Evolutionary conservation across 64 coral and sea anemone genomes (phyloP).

Genomic region (Montipora capricornis): DNA sequence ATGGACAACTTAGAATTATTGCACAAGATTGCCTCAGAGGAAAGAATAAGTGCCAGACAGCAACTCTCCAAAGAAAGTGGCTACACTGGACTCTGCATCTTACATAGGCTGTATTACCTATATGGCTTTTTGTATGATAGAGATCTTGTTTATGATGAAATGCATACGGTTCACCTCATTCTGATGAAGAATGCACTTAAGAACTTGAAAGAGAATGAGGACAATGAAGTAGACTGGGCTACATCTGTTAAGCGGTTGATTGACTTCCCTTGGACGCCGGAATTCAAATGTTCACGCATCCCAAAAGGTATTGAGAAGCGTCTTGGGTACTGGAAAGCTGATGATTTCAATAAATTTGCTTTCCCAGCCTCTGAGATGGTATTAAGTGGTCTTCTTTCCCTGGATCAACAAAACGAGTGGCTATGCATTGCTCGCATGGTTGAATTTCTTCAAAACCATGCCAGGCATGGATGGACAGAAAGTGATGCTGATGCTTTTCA

Average conservation of each 20-base stretch:
- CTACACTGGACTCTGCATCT: slow-evolving; percentile 52
- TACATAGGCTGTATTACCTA: slow-evolving; percentile 44
- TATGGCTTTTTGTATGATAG: slow-evolving; percentile 59
- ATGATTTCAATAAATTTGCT: slow-evolving; percentile 61
- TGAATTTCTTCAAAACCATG: slow-evolving; percentile 43
- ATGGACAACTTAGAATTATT: slow-evolving; percentile 32
- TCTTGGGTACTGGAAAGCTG: slow-evolving; percentile 66
- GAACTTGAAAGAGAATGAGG: slow-evolving; percentile 40
- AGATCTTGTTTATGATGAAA: slow-evolving; percentile 46
- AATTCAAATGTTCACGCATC: slow-evolving; percentile 62
- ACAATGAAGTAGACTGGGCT: slow-evolving; percentile 56
- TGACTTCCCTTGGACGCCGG: slow-evolving; percentile 57
- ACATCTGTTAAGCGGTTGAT: slow-evolving; percentile 41
- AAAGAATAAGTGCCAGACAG: slow-evolving; percentile 38
- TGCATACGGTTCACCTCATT: slow-evolving; percentile 57
- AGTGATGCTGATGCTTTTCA: slow-evolving; percentile 58
- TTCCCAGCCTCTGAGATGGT: slow-evolving; percentile 60
- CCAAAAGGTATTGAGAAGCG: slow-evolving; percentile 47
- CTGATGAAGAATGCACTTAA: slow-evolving; percentile 43
- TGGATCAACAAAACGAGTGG: slow-evolving; percentile 58
- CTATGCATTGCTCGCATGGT: slow-evolving; percentile 63
- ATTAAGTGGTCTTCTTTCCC: slow-evolving; percentile 48
- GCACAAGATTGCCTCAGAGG: slow-evolving; percentile 40
- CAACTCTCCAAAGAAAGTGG: slow-evolving; percentile 36
- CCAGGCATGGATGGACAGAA: slow-evolving; percentile 52